phyloP scores from a whole-genome alignment of 2,888 invertebrate species.

The Cybosia mesomella region DNA sequence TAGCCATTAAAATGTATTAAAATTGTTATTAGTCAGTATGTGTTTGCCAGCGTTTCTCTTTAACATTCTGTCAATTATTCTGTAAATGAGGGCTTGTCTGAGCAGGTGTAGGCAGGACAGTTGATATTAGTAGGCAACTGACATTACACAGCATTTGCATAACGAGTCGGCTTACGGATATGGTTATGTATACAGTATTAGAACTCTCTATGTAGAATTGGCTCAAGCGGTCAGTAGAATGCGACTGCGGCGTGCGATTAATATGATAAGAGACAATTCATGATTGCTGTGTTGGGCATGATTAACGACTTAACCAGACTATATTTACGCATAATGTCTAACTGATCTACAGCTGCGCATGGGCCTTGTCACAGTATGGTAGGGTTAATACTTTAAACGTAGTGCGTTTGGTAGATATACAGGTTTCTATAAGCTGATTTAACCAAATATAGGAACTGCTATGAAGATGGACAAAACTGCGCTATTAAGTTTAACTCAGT shows the following conservation, averaged over 20 bases:
- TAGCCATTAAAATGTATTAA: not conserved
- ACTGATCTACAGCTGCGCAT: not conserved
- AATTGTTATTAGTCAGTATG: not conserved
- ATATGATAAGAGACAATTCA: conserved; percentile 8
- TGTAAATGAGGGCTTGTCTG: not conserved
- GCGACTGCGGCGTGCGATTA: conserved; percentile 2
- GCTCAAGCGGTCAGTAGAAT: conserved; percentile 12
- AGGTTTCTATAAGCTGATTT: not conserved
- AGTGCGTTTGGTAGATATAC: not conserved
- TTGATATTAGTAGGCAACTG: not conserved
- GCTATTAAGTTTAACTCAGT: no score
- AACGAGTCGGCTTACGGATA: conserved; percentile 5
- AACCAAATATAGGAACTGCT: no score
- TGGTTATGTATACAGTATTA: not conserved
- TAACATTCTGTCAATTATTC: not conserved
- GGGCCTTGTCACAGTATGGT: not conserved
- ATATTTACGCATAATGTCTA: not conserved
- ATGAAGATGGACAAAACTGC: no score
- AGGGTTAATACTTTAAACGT: not conserved
- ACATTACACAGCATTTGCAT: conserved; percentile 7
- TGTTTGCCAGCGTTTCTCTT: no score
- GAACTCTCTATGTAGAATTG: conserved; percentile 6
- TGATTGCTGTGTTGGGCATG: not conserved
- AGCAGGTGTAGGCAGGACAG: not conserved
- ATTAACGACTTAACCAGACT: not conserved